These are phyloP conservation scores for Semaprochilodus insignis DNA, from an alignment of 2,797 vertebrate genomes.

Conservation along the genomic window DNA sequence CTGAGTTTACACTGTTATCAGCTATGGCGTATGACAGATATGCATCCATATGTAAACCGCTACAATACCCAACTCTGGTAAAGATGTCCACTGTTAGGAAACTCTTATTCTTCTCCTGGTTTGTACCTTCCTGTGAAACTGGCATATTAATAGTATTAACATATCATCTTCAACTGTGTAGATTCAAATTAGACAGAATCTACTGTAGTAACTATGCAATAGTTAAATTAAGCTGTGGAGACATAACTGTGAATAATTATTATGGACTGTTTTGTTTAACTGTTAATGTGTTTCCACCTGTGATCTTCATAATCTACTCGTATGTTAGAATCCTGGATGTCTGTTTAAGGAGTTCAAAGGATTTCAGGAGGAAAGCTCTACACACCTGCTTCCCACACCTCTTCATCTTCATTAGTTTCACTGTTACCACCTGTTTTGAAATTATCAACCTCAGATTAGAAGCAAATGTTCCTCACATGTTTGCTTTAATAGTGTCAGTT, in stretches of 20 bases:
- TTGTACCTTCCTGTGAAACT: conserved; percentile 39
- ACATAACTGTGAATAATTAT: neutral
- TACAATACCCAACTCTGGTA: conserved; percentile 57
- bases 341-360: too few species aligned
- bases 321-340: too few species aligned
- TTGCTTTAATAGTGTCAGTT: too few species aligned
- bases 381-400: too few species aligned
- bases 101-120: conserved; percentile 40
- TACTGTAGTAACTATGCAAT: conserved; percentile 51
- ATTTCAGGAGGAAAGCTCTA: too few species aligned
- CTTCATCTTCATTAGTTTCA: too few species aligned
- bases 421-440: too few species aligned
- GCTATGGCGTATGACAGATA: conserved; percentile 65
- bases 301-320: too few species aligned
- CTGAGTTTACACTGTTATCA: conserved; percentile 56
- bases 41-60: conserved; percentile 63
- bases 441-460: too few species aligned
- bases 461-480: too few species aligned
- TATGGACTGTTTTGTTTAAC: too few species aligned
- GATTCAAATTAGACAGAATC: conserved; percentile 37
- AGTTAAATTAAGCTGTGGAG: conserved; percentile 12
- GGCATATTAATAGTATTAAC: neutral
- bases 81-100: conserved; percentile 25
- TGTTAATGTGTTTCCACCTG: too few species aligned
- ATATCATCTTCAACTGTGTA: neutral